These are phyloP conservation scores for Dascillus cervinus DNA, from an alignment of 2,888 invertebrate species.

Conservation along the genomic window DNA sequence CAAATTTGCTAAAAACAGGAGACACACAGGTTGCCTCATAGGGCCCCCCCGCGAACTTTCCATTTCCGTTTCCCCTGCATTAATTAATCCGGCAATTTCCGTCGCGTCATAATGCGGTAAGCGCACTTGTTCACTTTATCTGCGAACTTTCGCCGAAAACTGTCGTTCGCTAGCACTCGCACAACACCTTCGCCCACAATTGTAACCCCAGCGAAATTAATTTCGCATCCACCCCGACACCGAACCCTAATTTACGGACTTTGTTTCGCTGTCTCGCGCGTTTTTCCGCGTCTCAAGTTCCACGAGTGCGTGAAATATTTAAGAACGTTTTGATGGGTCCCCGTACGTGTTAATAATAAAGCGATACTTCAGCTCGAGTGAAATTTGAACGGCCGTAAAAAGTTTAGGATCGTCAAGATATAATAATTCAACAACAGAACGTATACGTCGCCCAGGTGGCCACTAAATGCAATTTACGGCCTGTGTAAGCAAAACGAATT, in stretches of 20 bases:
- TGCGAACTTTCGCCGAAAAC: slow-evolving; percentile 15
- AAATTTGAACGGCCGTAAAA: slow-evolving; percentile 16
- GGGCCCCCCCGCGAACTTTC: slow-evolving; percentile 12
- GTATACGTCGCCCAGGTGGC: slow-evolving; percentile 16
- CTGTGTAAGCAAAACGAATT: slow-evolving; percentile 14
- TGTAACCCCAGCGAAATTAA: slow-evolving; percentile 16
- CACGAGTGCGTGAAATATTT: slow-evolving; percentile 3
- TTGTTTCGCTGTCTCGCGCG: slow-evolving; percentile 3
- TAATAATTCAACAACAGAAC: slow-evolving; percentile 15
- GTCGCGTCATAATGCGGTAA: slow-evolving; percentile 28
- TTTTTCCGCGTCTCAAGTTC: too few relatives aligned
- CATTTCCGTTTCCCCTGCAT: slow-evolving; percentile 24
- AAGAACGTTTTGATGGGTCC: slow-evolving; percentile 11
- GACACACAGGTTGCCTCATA: not conserved
- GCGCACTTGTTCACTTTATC: slow-evolving; percentile 19
- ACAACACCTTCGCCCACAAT: slow-evolving; percentile 13
- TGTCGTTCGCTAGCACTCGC: slow-evolving; percentile 12
- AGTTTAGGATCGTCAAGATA: slow-evolving; percentile 9
- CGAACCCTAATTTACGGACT: slow-evolving; percentile 4
- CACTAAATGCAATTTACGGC: slow-evolving; percentile 13
- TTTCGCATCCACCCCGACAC: slow-evolving; percentile 7
- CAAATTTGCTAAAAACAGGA: too few relatives aligned
- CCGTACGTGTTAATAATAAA: slow-evolving; percentile 17
- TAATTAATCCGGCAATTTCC: slow-evolving; percentile 28
- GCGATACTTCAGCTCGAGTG: slow-evolving; percentile 12